These are phyloP conservation scores for Actinia tenebrosa DNA, from an alignment of 64 coral and sea anemone genomes.

Conservation along the genomic window DNA sequence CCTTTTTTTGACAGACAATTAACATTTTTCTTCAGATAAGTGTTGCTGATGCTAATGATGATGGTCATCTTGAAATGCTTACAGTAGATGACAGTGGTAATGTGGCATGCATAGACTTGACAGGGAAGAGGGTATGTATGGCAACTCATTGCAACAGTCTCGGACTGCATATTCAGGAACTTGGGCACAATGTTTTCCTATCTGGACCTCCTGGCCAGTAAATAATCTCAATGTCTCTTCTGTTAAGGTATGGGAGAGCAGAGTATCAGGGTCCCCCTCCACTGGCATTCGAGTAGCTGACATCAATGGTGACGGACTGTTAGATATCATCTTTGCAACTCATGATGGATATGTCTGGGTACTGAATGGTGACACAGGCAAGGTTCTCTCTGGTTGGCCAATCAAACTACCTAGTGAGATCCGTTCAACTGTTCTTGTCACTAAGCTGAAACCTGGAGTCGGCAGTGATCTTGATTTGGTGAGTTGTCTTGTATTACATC, in stretches of 20 bases:
- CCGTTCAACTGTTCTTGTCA: slow-evolving; percentile 58
- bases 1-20: background rate
- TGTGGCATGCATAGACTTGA: slow-evolving; percentile 37
- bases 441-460: slow-evolving; percentile 44
- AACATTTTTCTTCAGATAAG: slow-evolving; percentile 8
- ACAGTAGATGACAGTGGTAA: slow-evolving; percentile 64
- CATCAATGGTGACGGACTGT: slow-evolving; percentile 70
- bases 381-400: slow-evolving; percentile 69
- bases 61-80: slow-evolving; percentile 55
- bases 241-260: slow-evolving; percentile 80
- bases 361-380: slow-evolving; percentile 70
- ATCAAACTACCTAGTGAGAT: slow-evolving; percentile 51
- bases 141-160: too few species aligned
- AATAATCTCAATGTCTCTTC: background rate
- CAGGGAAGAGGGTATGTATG: slow-evolving; percentile 35
- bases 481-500: background rate
- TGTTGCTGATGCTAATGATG: slow-evolving; percentile 58
- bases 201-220: too few species aligned
- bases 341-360: slow-evolving; percentile 97
- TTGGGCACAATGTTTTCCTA: too few species aligned
- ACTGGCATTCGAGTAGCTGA: slow-evolving; percentile 75
- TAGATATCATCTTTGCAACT: slow-evolving; percentile 83
- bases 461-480: slow-evolving; percentile 62
- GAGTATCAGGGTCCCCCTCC: slow-evolving; percentile 66
- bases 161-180: too few species aligned